Base-by-base conservation (phyloP, 1,140 invertebrate genomes). In the Euwallacea similis region DNA sequence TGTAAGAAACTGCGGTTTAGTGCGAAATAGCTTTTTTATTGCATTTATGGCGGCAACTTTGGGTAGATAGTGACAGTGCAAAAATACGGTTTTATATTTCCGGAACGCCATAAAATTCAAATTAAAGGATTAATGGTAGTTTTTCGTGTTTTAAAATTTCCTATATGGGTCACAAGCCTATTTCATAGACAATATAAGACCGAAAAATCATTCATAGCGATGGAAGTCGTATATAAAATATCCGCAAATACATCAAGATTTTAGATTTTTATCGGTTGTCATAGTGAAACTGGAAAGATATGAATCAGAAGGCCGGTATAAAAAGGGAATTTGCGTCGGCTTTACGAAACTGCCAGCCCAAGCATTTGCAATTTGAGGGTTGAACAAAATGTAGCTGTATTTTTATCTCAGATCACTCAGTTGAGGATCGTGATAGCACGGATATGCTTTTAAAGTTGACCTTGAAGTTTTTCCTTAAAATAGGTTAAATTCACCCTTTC, bases 51-150 rank as follows among this genome's bases (percentile, higher is more conserved):
- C 63, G 50, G 63, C 63, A 65, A 54, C 43, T 54, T 65, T 65
- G 9, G 63, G 63, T 41, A 65, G 63, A 65, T 65, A 65, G 63
- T 65, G 63, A 54, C 63, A 65, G 21, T 65, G 63, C 63, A 65
- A 65, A 65, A 65, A 65, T 65, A 65, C 46, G 44, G 46, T 65
- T 65, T 65, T 65, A 65, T 65, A 54, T 42, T 65, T 65, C 63
- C 63, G 42, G 44, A 10, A 21, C 21, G 63, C 63, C 11, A 54
- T 65, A 65, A 65, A 65, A 65, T 50, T 65, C 16, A 50, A 54
- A 65, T 53, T 65, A 65, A 65, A 65, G 47, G 63, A 65, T 65
- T 65, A 65, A 65, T 54, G 63, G 50, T 21, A 11, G 63, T 9
- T 65, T 65, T 46, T 65, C 53, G 33, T 42, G 21, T 65, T 33